Percentiles rank a stretch among this genome's conserved stretches.
Evolutionary conservation across 2,797 vertebrate genomes (phyloP).

Genomic region (Sternarchorhynchus goeldii): DNA sequence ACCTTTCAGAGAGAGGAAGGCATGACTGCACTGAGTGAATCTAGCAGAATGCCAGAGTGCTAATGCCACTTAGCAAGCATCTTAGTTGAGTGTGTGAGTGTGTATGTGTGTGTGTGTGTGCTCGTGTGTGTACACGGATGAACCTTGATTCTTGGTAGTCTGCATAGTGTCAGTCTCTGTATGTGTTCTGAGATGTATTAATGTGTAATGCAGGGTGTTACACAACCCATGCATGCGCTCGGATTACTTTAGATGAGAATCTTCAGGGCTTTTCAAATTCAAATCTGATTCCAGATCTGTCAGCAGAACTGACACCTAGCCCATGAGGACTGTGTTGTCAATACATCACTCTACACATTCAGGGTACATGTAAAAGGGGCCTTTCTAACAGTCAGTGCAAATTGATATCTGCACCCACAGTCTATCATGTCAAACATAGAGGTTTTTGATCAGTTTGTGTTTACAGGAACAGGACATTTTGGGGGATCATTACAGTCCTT

Average conservation of each 20-base stretch:
- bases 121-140: slow-evolving; percentile 9
- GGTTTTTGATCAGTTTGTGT: not conserved
- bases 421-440: not conserved
- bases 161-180: not conserved
- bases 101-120: slow-evolving; percentile 40
- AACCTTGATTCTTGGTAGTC: not conserved
- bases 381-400: too few species aligned
- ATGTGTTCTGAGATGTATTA: slow-evolving; percentile 7
- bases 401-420: not conserved
- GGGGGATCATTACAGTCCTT: not conserved
- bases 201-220: too few species aligned
- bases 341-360: too few species aligned
- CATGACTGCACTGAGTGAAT: slow-evolving; percentile 78
- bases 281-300: too few species aligned
- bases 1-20: slow-evolving; percentile 84
- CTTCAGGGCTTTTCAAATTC: too few species aligned
- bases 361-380: too few species aligned
- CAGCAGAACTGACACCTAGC: too few species aligned
- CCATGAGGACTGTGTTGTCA: too few species aligned
- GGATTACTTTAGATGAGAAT: too few species aligned
- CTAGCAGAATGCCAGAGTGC: slow-evolving; percentile 72
- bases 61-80: slow-evolving; percentile 51
- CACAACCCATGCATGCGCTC: too few species aligned
- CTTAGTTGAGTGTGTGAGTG: slow-evolving; percentile 59
- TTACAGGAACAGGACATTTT: not conserved